A percentile compares a stretch with the other conserved stretches of the same genome.
These are phyloP conservation scores for Mesorhabditis spiculigera DNA, from an alignment of 2,888 invertebrate genomes.

Conservation along the genomic window DNA sequence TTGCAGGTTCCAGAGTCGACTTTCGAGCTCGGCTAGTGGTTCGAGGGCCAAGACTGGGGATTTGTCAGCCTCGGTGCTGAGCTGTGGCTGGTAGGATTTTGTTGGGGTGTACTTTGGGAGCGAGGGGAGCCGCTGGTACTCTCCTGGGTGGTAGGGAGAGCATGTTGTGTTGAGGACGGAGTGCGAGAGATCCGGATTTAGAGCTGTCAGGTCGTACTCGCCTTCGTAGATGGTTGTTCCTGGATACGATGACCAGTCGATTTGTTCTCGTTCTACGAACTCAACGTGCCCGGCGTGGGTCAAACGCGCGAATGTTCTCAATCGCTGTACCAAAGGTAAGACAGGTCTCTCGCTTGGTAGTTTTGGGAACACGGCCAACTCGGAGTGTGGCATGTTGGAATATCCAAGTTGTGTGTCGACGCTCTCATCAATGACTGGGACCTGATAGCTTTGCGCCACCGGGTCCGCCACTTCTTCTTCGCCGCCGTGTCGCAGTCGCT, in stretches of 20 bases:
- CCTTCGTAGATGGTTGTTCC: background rate
- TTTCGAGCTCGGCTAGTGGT: background rate
- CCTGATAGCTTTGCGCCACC: background rate
- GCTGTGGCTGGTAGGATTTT: background rate
- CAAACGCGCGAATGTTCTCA: background rate
- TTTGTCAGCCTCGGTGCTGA: background rate
- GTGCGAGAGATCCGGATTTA: background rate
- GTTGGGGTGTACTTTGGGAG: background rate
- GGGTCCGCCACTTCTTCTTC: slow-evolving; percentile 12
- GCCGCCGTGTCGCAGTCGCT: slow-evolving; percentile 10
- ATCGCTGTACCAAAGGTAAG: background rate
- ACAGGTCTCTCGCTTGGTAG: background rate
- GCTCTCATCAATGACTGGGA: background rate
- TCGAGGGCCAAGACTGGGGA: background rate
- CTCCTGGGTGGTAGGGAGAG: background rate
- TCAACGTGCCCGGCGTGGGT: background rate
- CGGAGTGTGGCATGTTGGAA: background rate
- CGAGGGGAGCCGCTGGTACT: background rate
- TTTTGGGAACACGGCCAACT: background rate
- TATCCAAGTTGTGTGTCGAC: background rate
- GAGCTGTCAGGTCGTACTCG: background rate
- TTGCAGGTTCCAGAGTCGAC: background rate
- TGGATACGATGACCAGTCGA: slow-evolving; percentile 4
- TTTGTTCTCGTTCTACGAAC: background rate
- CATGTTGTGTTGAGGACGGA: background rate